These are phyloP conservation scores for Mastigias papua DNA, from an alignment of 30 jellyfish, hydroid and myxozoan species.

Conservation along the genomic window DNA sequence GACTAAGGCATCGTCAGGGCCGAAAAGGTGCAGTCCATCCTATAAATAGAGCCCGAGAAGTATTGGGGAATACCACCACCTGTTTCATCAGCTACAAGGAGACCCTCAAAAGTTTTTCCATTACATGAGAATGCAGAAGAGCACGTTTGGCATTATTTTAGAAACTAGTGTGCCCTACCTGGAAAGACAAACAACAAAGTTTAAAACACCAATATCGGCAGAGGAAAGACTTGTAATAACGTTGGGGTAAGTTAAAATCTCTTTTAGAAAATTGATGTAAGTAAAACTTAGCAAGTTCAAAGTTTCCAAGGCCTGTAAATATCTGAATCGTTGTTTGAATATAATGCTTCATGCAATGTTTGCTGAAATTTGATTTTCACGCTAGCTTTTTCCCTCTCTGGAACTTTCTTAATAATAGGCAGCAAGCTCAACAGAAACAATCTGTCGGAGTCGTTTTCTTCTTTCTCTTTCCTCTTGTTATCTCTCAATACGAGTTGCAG, in stretches of 20 bases:
- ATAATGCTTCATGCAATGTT: too few species aligned
- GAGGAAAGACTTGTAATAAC: constrained; percentile 19
- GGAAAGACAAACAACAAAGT: too few species aligned
- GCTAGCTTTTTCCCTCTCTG: constrained; percentile 15
- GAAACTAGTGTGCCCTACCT: constrained; percentile 6
- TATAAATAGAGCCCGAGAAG: background rate
- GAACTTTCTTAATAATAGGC: constrained; percentile 15
- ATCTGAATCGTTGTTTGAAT: too few species aligned
- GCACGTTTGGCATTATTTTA: background rate
- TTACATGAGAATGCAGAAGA: constrained; percentile 14
- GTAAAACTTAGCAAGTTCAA: too few species aligned
- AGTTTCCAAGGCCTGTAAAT: constrained; percentile 18
- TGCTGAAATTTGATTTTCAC: too few species aligned
- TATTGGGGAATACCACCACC: constrained; percentile 9
- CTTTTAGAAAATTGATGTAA: too few species aligned
- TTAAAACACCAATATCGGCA: constrained; percentile 15
- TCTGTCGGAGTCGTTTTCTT: constrained; percentile 36
- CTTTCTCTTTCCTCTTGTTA: constrained; percentile 22
- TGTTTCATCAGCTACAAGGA: constrained; percentile 10
- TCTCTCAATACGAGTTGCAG: constrained; percentile 12
- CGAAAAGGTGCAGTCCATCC: constrained; percentile 4
- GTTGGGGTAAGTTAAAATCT: background rate
- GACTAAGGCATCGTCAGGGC: too few species aligned
- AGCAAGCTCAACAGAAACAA: constrained; percentile 23
- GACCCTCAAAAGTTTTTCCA: constrained; percentile 8